Base-by-base conservation (phyloP, 2,797 vertebrate genomes). In the Cirrhinus mrigala region DNA sequence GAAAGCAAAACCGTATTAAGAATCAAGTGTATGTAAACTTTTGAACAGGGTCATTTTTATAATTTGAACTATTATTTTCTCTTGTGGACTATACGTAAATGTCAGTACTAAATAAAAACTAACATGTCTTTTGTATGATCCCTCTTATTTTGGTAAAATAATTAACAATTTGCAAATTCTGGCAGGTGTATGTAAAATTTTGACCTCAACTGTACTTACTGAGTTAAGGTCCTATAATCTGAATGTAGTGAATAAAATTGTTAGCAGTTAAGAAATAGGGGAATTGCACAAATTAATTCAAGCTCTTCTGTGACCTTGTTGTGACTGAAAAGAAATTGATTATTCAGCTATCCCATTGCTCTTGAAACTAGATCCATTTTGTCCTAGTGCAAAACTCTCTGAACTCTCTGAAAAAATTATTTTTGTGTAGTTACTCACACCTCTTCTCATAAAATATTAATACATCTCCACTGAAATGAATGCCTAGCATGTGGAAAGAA, bases 321-420 rank as follows among this genome's bases (percentile, higher is more conserved):
- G 71, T 68, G 27, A 60, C 44, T 69, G 14, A 70, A 71, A 56
- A 16, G 20, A 68, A 27, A 46, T 52, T 0, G 15, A 29, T 64
- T 66, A 69, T 70, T 84, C 84, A 84, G 73, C 68, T 48, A n/a
- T 64, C 60, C 48, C 22, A 24, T 27, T 82, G 54, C 69, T 81
- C 20, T 70, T 80, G 46, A 85, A 88, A 77, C 58, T 52, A 70
- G 74, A 60, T 52, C 33, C 24, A 70, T 27, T 79, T 44, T 52
- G 18, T n/a, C 11, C 62, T 64, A 68, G n/a, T 29, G n/a, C 4
- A 20, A 20, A 52, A n/a, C 20, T 54, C 3, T 48, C 10, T 1
- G 10, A 46, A 37, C 33, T 37, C 33, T 33, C 18, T 54, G 52
- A 62, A 60, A 50, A 22, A 24, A 9, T n/a, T 0, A 16, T 33